phyloP scores from a whole-genome alignment of 2,797 vertebrate genomes.

The Gobio occitaniae region DNA sequence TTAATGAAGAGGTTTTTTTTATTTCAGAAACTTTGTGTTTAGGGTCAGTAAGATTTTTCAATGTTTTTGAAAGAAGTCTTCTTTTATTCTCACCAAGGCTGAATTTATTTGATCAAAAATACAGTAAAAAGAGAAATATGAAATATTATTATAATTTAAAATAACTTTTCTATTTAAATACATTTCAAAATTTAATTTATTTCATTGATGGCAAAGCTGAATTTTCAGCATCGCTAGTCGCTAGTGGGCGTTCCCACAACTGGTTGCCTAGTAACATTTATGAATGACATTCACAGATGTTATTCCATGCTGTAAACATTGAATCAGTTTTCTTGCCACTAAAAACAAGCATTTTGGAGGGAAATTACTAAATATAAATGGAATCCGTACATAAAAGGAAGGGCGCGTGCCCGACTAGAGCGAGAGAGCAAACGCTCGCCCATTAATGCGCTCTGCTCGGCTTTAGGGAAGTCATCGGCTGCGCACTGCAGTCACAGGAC shows the following conservation, averaged over 20 bases:
- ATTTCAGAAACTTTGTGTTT: neutral
- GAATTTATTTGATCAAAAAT: no score
- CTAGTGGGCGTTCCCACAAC: neutral
- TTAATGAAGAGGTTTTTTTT: no score
- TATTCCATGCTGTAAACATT: neutral
- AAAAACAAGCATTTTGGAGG: neutral
- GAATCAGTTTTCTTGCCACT: no score
- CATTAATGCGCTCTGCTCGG: no score
- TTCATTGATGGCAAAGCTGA: neutral
- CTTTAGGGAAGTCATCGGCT: no score
- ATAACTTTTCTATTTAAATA: neutral
- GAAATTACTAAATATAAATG: neutral
- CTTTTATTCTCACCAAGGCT: no score
- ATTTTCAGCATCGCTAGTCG: neutral
- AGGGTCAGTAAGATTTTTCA: neutral
- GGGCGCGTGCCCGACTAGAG: no score
- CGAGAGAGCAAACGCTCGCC: no score
- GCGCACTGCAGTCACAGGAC: no score
- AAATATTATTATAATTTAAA: neutral
- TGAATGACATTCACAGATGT: neutral
- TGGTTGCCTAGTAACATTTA: neutral
- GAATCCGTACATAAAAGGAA: neutral
- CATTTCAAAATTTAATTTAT: no score
- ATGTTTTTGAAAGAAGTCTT: neutral
- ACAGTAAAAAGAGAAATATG: neutral